These are phyloP conservation scores for Parnassius apollo DNA, from an alignment of 2,888 invertebrate species.

Conservation along the genomic window DNA sequence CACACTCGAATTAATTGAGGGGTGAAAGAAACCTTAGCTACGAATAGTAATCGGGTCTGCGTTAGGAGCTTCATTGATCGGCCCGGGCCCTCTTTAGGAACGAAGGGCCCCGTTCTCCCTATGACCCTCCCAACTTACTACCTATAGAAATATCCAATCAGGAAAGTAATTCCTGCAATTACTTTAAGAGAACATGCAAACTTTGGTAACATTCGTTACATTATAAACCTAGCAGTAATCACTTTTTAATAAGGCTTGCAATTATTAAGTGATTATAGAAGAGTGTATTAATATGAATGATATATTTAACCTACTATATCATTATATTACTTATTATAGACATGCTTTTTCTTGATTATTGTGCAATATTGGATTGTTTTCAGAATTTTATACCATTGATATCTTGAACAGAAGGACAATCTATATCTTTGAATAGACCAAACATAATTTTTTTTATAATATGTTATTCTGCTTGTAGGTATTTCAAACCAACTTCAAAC, in stretches of 20 bases:
- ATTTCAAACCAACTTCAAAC: too few relatives aligned
- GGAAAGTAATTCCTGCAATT: slow-evolving; percentile 11
- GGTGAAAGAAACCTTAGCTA: slow-evolving; percentile 18
- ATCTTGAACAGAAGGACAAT: too few relatives aligned
- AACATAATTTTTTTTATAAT: too few relatives aligned
- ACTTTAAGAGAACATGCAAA: slow-evolving; percentile 16
- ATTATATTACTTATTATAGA: too few relatives aligned
- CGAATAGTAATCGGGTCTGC: slow-evolving; percentile 23
- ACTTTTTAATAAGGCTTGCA: slow-evolving; percentile 6
- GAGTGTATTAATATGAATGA: slow-evolving; percentile 3
- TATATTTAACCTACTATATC: too few relatives aligned
- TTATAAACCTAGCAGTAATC: slow-evolving; percentile 2
- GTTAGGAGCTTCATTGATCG: slow-evolving; percentile 60
- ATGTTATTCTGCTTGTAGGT: too few relatives aligned
- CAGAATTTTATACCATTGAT: too few relatives aligned
- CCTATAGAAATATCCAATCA: slow-evolving; percentile 25
- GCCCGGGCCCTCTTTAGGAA: slow-evolving; percentile 47
- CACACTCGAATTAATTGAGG: background rate
- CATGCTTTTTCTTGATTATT: too few relatives aligned
- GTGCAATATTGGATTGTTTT: too few relatives aligned
- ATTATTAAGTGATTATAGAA: background rate
- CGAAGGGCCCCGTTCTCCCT: slow-evolving; percentile 29
- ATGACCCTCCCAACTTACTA: slow-evolving; percentile 29
- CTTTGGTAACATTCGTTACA: slow-evolving; percentile 7
- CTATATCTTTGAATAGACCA: too few relatives aligned